A percentile compares a stretch with the other conserved stretches of the same genome.
Evolutionary conservation across 2,797 vertebrate species (phyloP).

Genomic region (Phalloptychus januarius): DNA sequence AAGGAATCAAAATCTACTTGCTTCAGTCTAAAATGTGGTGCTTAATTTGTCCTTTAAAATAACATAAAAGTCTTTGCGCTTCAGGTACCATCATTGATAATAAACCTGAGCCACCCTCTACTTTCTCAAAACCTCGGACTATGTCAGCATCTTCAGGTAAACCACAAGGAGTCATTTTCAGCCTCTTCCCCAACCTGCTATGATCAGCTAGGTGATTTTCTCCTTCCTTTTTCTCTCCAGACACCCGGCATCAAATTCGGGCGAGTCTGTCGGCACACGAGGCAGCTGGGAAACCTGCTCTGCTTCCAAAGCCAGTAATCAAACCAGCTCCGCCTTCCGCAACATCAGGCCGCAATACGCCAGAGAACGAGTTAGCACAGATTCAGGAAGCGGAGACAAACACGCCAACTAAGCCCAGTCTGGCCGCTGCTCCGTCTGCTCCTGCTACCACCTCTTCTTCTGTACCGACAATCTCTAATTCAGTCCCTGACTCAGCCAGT

Average conservation of each 20-base stretch:
- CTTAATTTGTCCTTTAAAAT: constrained; percentile 33
- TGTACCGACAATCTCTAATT: constrained; percentile 55
- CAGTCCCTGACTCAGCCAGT: constrained; percentile 46
- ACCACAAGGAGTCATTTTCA: constrained; percentile 3
- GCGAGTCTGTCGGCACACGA: constrained; percentile 76
- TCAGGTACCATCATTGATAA: constrained; percentile 95
- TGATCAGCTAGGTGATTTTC: background rate
- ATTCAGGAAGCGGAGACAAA: constrained; percentile 69
- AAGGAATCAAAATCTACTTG: background rate
- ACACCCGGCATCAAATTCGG: constrained; percentile 81
- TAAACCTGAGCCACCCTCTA: constrained; percentile 86
- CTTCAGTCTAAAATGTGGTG: background rate
- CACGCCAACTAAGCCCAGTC: constrained; percentile 53
- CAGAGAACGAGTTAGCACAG: constrained; percentile 75
- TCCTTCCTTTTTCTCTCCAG: constrained; percentile 54
- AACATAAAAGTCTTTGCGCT: constrained; percentile 50
- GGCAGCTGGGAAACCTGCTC: constrained; percentile 78
- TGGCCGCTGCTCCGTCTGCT: constrained; percentile 7
- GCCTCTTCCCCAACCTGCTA: background rate
- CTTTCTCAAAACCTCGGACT: constrained; percentile 90
- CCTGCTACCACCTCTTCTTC: constrained; percentile 28
- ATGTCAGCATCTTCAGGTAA: constrained; percentile 95
- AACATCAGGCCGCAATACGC: constrained; percentile 74
- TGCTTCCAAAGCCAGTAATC: constrained; percentile 81
- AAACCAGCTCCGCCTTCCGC: constrained; percentile 68